phyloP scores from a whole-genome alignment of 1,140 invertebrate species.

The Euura saliciscinereae region DNA sequence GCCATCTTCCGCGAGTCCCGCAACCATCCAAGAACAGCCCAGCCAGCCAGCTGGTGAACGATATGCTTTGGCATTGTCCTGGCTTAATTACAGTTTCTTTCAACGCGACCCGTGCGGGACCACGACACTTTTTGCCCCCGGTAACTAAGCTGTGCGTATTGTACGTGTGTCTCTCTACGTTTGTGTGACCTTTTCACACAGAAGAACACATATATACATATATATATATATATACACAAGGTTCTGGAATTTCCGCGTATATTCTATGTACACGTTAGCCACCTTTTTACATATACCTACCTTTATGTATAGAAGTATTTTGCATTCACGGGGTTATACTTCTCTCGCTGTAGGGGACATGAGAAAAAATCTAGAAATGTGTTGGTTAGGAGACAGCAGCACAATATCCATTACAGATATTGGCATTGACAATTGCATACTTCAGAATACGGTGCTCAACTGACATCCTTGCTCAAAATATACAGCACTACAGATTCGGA shows the following conservation, averaged over 20 bases:
- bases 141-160: constrained; percentile 27
- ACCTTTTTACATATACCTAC: neutral
- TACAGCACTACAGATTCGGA: too few species aligned
- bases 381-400: neutral
- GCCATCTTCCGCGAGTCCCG: neutral
- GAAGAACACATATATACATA: too few species aligned
- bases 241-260: too few species aligned
- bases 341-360: neutral
- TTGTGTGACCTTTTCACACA: neutral
- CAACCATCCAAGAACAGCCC: neutral
- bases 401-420: constrained; percentile 7
- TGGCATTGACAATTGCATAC: constrained; percentile 5
- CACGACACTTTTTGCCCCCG: constrained; percentile 23
- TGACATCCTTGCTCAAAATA: neutral
- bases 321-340: neutral
- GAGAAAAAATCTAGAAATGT: constrained; percentile 1
- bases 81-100: constrained; percentile 18
- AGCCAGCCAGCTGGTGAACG: constrained; percentile 9
- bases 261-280: neutral
- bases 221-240: too few species aligned
- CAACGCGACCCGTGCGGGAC: constrained; percentile 9
- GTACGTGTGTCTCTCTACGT: neutral
- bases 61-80: constrained; percentile 14
- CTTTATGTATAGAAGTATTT: neutral
- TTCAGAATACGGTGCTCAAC: neutral